Conservation (phyloP, 2,888 invertebrate species). For the Drosophila hawaiiensis region DNA sequence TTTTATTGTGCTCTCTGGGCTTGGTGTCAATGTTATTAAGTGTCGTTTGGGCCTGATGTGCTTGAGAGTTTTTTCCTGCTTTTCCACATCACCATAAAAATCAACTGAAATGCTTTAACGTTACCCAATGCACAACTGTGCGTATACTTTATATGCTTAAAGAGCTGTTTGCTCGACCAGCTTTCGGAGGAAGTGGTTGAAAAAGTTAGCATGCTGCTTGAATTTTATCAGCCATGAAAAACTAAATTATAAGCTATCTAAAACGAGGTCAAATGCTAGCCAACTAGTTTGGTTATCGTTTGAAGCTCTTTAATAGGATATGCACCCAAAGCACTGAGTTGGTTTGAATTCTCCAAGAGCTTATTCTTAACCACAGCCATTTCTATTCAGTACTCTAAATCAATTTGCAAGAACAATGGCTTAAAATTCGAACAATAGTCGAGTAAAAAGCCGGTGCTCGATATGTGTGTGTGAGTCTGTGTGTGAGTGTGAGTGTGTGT, state of each 20-base stretch:
- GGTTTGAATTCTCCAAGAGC: slow-evolving; percentile 8
- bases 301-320: slow-evolving; percentile 1
- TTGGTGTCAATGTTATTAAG: slow-evolving; percentile 76
- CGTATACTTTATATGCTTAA: slow-evolving; percentile 27
- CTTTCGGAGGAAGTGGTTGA: background rate
- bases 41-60: slow-evolving; percentile 49
- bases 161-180: background rate
- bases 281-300: slow-evolving; percentile 7
- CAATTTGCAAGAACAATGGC: slow-evolving; percentile 73
- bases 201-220: slow-evolving; percentile 17
- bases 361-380: slow-evolving; percentile 30
- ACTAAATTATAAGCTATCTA: slow-evolving; percentile 1
- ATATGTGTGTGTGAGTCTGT: slow-evolving; percentile 12
- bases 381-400: slow-evolving; percentile 61
- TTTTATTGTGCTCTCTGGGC: slow-evolving; percentile 62
- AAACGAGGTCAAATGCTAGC: slow-evolving; percentile 6
- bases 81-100: slow-evolving; percentile 51
- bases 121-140: slow-evolving; percentile 13
- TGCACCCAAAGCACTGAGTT: background rate
- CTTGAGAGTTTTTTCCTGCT: slow-evolving; percentile 26
- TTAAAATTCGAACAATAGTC: slow-evolving; percentile 65
- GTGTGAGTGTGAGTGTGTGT: slow-evolving; percentile 14
- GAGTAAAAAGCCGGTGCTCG: slow-evolving; percentile 11
- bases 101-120: slow-evolving; percentile 26
- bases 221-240: background rate